Evolutionary conservation across 1,140 invertebrate genomes (phyloP), one percentile per base, ranked within the genome.

Genomic region (Phocides pigmalion): DNA sequence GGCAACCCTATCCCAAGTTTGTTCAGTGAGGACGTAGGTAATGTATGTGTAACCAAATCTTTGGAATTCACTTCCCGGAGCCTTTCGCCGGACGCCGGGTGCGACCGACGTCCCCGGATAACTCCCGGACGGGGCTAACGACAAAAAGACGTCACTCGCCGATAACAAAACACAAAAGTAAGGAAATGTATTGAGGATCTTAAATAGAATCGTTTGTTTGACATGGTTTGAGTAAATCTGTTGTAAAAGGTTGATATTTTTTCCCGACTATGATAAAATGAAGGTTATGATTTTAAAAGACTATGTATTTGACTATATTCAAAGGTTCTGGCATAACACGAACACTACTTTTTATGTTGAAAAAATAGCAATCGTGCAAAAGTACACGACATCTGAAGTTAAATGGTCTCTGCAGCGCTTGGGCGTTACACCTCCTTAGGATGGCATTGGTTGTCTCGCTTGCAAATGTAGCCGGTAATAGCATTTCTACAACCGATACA

Each of bases 11-110:
- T 39, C 3, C 22, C 3, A 9, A 35, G 32, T 35, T 35, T 39
- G 4, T 9, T 14, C n/a, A 49, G 46, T 15, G 41, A 14, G 19
- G 17, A 25, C n/a, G 20, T 49, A 17, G 22, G 46, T 49, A 49
- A 49, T 49, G 20, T 49, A 49, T 49, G 46, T 49, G 46, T 49
- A 49, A 22, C 22, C 46, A 49, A 28, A 49, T 49, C 46, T 25
- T 49, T 49, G 20, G 22, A 49, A 49, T 49, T 49, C 46, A 49
- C 46, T 49, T 49, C 22, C 44, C n/a, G 14, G 9, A 49, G 20
- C 12, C 46, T 17, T 49, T 49, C 46, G n/a, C 16, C 41, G 16
- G 16, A 16, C 41, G 14, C 14, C 14, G 41, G 14, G 1, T 6
- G n/a, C n/a, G n/a, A n/a, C n/a, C n/a, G 46, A 28, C 46, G n/a